Evolutionary conservation across 2,888 invertebrate species (phyloP).

Genomic region (Chaitophorus viminalis): DNA sequence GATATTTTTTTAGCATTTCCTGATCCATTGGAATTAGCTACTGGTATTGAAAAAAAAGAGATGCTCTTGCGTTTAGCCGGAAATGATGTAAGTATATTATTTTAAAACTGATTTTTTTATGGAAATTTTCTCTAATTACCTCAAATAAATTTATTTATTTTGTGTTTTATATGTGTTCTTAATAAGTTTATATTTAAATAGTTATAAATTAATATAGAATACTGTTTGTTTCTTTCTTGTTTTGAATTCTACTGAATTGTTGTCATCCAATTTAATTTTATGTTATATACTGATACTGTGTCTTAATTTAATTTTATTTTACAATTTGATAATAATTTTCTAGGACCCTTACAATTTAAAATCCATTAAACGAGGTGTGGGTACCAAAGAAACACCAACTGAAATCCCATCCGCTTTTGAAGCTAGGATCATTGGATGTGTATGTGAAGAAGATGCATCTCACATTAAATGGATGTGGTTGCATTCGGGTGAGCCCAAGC

Average conservation of each 20-base stretch:
- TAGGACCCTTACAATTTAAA: constrained; percentile 85
- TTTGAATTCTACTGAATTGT: too few species aligned
- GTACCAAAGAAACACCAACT: constrained; percentile 87
- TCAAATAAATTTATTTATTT: too few species aligned
- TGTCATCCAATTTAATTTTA: too few species aligned
- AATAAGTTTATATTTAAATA: too few species aligned
- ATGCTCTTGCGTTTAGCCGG: constrained; percentile 86
- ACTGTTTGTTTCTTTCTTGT: too few species aligned
- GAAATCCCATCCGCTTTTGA: constrained; percentile 90
- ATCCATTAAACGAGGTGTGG: constrained; percentile 80
- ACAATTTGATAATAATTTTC: constrained; percentile 61
- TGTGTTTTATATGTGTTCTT: too few species aligned
- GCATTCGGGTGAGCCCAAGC: constrained; percentile 84
- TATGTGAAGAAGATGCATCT: constrained; percentile 94
- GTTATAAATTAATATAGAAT: too few species aligned
- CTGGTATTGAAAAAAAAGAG: constrained; percentile 92
- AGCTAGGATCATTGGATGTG: constrained; percentile 91
- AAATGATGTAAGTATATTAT: constrained; percentile 74
- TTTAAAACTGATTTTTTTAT: not conserved
- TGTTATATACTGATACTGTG: too few species aligned
- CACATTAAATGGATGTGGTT: constrained; percentile 95
- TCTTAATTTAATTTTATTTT: constrained; percentile 26
- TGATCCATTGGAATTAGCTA: constrained; percentile 91
- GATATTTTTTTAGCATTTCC: constrained; percentile 71
- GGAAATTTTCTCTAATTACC: not conserved